These are phyloP conservation scores for Dicrurus megarhynchus DNA, from an alignment of 2,113 vertebrate genomes.

Conservation along the genomic window DNA sequence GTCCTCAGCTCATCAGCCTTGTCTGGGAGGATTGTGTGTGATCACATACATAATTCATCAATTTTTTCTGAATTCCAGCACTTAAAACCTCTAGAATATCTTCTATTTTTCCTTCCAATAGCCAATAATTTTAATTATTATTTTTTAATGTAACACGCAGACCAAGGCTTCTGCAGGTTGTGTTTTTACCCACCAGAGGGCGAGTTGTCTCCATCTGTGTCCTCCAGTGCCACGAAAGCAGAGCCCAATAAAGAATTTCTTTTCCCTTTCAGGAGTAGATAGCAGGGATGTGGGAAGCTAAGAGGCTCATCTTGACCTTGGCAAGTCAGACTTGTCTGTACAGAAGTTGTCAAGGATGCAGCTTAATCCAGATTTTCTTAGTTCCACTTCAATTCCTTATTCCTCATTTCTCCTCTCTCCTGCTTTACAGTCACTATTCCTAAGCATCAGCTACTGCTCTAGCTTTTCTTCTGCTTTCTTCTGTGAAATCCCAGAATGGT, in stretches of 20 bases:
- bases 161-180: background rate
- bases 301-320: background rate
- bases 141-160: background rate
- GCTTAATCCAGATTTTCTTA: background rate
- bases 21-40: background rate
- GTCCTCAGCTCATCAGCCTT: background rate
- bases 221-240: background rate
- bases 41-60: background rate
- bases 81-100: background rate
- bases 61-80: background rate
- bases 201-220: background rate
- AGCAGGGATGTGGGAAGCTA: background rate
- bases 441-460: background rate
- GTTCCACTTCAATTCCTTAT: background rate
- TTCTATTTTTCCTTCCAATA: background rate
- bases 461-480: background rate
- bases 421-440: background rate
- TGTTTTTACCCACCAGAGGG: constrained; percentile 42
- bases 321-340: background rate
- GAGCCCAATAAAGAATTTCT: background rate
- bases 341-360: background rate
- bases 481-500: background rate
- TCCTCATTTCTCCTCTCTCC: background rate
- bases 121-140: background rate
- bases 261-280: background rate